Evolutionary conservation across 2,797 vertebrate genomes (phyloP), one percentile per base, ranked within the genome.

Genomic region (Onychomys torridus): DNA sequence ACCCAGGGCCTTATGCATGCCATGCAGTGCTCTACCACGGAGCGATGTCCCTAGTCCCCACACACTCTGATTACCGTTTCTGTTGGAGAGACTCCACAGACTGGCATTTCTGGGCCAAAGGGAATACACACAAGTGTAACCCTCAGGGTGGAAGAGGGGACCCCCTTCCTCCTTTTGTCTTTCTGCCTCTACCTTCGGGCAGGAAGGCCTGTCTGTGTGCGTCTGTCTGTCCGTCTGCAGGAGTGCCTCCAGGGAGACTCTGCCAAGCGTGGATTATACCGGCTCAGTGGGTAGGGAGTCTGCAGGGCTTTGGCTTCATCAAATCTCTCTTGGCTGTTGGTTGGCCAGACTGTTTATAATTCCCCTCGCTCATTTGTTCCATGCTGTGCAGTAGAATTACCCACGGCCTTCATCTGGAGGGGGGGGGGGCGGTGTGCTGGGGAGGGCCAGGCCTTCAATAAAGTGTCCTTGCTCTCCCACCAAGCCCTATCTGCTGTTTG

Each of bases 251-350:
- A 52, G 6, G 10, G 59, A 85, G 63, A 91, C 43, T 57, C 13
- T 90, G 96, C 91, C n/a, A 13, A 96, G 52, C 43, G 4, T 90
- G 96, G 89, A 87, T 96, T 97, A 95, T 77, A 81, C 97, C 76
- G 83, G 96, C 96, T 29, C 0, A 0, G 93, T 0, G 32, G 85
- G 81, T 0, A 5, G 2, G 12, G 49, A 17, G 29, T 55, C 88
- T 86, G 17, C 6, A 10, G 3, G 37, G 12, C 49, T 82, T 67
- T 5, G 40, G 34, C 32, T 65, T 75, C 86, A 84, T 96, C 96
- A 81, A 97, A 76, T 96, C 21, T 79, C 82, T 94, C 49, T 55
- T 2, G 13, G 13, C 73, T 91, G 91, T 3, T 43, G n/a, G 71
- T 81, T 94, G 85, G 61, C n/a, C 76, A 90, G 92, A 95, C 79